Evolutionary conservation across 1,140 invertebrate genomes (phyloP), one percentile per base, ranked within the genome.

Genomic region (Heliconius hermathena): DNA sequence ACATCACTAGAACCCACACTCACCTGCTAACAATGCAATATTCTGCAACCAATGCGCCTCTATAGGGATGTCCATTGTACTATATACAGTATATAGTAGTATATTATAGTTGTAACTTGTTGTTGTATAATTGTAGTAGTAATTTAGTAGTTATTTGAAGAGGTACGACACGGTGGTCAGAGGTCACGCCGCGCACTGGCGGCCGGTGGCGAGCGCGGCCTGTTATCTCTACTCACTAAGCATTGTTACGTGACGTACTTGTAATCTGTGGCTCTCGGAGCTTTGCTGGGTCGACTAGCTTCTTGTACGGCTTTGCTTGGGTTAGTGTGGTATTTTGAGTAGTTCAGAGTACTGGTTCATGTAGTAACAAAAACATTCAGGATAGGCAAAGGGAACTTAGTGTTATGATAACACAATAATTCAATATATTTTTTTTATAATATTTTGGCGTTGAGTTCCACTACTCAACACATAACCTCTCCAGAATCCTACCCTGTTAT

Each of bases 161-260:
- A 18, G 57, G 80, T 74, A 83, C 88, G 88, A 88, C 86, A 83
- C 81, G 52, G 73, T 88, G 89, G 90, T 90, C 88, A 91, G 89
- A 91, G 91, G 91, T 93, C 91, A 90, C 80, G 73, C 77, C 76
- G 85, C 79, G 76, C 71, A 93, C 91, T 91, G 91, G 82, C 79
- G 77, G 77, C 11, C 60, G 60, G 60, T 82, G 74, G 85, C 80
- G 74, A 22, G 76, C 82, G 82, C 73, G 79, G 71, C 81, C 78
- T 54, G 81, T 89, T 90, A 90, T 90, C 91, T 86, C 91, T 87
- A 90, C 85, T 89, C 90, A 88, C 77, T 73, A n/a, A 33, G 36
- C 57, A 77, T 54, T 81, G 79, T 81, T 81, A 66, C 71, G 72
- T 49, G 29, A 36, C 74, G 74, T 60, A 20, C n/a, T 29, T 73